phyloP scores from a whole-genome alignment of 2,113 vertebrate genomes.

The Prionailurus viverrinus region DNA sequence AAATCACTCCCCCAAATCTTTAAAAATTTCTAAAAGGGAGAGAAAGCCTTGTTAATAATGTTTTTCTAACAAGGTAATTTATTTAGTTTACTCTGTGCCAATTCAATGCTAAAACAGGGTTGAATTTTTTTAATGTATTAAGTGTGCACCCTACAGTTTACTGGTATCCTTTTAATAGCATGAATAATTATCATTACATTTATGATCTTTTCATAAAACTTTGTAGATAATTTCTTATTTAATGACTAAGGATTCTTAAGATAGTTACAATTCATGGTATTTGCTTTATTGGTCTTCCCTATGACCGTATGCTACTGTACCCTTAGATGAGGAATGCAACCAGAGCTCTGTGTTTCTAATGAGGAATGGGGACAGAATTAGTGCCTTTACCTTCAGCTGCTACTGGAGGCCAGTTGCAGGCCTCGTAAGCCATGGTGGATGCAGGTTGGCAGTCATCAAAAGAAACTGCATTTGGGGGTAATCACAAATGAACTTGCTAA shows the following conservation, averaged over 20 bases:
- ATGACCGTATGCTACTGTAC: neutral
- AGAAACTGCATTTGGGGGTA: neutral
- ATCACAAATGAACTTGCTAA: neutral
- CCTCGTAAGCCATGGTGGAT: neutral
- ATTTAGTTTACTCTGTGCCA: neutral
- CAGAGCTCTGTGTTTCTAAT: neutral
- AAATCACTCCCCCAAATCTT: neutral
- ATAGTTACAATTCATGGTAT: neutral
- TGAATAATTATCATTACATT: neutral
- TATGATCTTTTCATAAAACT: neutral
- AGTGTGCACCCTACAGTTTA: neutral
- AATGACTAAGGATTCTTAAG: neutral
- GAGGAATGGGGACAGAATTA: neutral
- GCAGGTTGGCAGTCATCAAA: neutral
- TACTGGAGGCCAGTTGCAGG: neutral
- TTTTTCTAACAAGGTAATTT: slow-evolving; percentile 31
- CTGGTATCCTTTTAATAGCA: neutral
- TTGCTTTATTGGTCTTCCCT: neutral
- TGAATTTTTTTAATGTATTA: neutral
- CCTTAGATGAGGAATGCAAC: neutral
- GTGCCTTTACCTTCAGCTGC: neutral
- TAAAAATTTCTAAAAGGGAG: neutral
- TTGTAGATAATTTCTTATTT: neutral
- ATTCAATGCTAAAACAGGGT: neutral
- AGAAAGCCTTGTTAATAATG: neutral